Evolutionary conservation across 2,113 vertebrate genomes (phyloP), one percentile per base, ranked within the genome.

Genomic region (Cyrtonyx montezumae): DNA sequence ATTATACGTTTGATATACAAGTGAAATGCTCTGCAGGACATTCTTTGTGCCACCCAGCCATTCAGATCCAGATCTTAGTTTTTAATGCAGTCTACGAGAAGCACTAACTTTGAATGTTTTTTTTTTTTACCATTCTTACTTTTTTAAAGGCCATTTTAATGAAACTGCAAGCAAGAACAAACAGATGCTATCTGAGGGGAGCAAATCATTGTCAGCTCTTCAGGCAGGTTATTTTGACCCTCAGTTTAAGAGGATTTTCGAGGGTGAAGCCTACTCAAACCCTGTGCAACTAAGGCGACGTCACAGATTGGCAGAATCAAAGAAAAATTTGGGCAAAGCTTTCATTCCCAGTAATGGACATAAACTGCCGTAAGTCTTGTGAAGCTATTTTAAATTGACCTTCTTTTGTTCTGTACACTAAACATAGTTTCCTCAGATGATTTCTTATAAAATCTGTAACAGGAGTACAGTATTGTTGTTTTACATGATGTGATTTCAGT

Each of bases 191-290:
- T 88, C 97, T 2, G 98, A 97, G 8, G 94, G 97, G 4, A 66
- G 95, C 16, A 98, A 98, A 92, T 86, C 84, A 40, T 96, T 97
- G 91, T 98, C 98, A 46, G 95, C 94, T 63, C 97, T 98, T 42
- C 98, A 98, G 89, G 97, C 92, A 49, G 98, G 98, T 73, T 99
- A 98, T 88, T 99, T 99, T 81, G 98, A 99, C 30, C 83, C 97
- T 65, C 96, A 96, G 61, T 99, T 98, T 87, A 80, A 93, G 51
- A 96, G 99, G 71, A 95, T 99, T 70, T 99, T 99, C 86, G 97
- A 98, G 82, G 97, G 96, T 18, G 98, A 99, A 97, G 97, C 98
- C 23, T 97, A 98, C 11, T 94, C 94, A 42, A 98, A 98, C 83
- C 95, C 96, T 8, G 84, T 98, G 84, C 98, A 97, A 96, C 89